Evolutionary conservation across 2,113 vertebrate genomes (phyloP), one percentile per base, ranked within the genome.

Genomic region (Emydura subglobosa): DNA sequence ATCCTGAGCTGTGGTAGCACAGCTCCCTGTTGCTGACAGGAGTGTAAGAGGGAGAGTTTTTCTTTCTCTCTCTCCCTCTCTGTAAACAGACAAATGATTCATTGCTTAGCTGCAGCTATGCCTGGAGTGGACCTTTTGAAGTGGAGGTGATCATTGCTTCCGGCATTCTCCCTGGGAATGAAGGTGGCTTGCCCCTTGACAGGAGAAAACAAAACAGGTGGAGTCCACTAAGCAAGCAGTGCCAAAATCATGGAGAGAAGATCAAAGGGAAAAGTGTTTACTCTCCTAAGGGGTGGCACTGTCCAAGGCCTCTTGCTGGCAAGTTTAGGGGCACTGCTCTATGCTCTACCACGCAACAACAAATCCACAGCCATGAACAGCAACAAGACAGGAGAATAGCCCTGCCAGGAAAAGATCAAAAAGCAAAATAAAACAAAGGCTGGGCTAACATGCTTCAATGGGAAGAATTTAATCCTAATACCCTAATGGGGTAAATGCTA

Each of bases 31-130:
- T 39, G 85, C 34, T 31, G n/a, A 19, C 7, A 1, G 1, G 47
- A n/a, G 22, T 0, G 2, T 0, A 25, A 19, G 19, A 42, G 57
- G 1, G 1, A 10, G 49, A 81, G 8, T 34, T n/a, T 68, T 68
- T 68, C 34, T 13, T 54, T 0, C 42, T 79, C 72, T 83, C 86
- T 16, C 16, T 85, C 24, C 3, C 65, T 65, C 31, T 65, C 0
- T 0, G 1, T 51, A 79, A 53, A 2, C 1, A 27, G 84, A 83
- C 68, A 92, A 93, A 68, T 10, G 14, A 29, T 29, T 59, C 7
- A 1, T 0, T 10, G 54, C 76, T 92, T 53, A 72, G 25, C 44
- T 72, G 39, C 53, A 68, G 42, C 61, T 7, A 47, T 7, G 68
- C 10, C 7, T 27, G 29, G n/a, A 0, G 16, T 3, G 54, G 24